Evolutionary conservation across 2,797 vertebrate genomes (phyloP).

Genomic region (Lutjanus campechanus): DNA sequence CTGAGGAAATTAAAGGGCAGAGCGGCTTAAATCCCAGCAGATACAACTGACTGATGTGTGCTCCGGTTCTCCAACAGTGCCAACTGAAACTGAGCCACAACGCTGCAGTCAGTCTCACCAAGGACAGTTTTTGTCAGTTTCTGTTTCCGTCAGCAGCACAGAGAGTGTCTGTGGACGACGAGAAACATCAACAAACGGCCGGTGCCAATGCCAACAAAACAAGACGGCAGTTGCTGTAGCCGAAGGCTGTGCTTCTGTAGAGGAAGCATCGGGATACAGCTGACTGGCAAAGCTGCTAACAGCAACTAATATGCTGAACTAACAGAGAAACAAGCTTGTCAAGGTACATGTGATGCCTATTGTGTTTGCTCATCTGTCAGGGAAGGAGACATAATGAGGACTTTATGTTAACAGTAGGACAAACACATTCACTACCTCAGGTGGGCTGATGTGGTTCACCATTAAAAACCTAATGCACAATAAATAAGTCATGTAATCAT

Average conservation of each 20-base stretch:
- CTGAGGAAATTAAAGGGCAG: constrained; percentile 17
- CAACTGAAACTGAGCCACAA: constrained; percentile 29
- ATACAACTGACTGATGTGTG: neutral
- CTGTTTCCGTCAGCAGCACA: constrained; percentile 18
- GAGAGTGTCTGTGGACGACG: constrained; percentile 7
- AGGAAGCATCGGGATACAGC: constrained; percentile 28
- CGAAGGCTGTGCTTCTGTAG: constrained; percentile 14
- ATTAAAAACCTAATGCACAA: neutral
- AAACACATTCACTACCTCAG: neutral
- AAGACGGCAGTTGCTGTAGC: constrained; percentile 7
- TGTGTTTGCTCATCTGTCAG: constrained; percentile 19
- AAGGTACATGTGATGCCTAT: neutral
- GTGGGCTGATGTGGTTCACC: neutral
- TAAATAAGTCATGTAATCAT: neutral
- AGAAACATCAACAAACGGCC: constrained; percentile 52
- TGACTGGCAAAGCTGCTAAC: constrained; percentile 26
- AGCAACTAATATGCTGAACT: constrained; percentile 24
- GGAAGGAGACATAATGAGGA: constrained; percentile 4
- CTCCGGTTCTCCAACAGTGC: neutral
- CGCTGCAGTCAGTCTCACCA: neutral
- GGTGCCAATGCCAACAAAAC: constrained; percentile 50
- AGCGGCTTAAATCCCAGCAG: neutral
- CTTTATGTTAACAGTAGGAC: neutral
- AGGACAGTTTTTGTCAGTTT: constrained; percentile 15
- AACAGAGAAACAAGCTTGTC: constrained; percentile 6